Percentiles rank a stretch among this genome's conserved stretches.
Conservation (phyloP, 2,888 invertebrate species). For the Chymomyza amoena region DNA sequence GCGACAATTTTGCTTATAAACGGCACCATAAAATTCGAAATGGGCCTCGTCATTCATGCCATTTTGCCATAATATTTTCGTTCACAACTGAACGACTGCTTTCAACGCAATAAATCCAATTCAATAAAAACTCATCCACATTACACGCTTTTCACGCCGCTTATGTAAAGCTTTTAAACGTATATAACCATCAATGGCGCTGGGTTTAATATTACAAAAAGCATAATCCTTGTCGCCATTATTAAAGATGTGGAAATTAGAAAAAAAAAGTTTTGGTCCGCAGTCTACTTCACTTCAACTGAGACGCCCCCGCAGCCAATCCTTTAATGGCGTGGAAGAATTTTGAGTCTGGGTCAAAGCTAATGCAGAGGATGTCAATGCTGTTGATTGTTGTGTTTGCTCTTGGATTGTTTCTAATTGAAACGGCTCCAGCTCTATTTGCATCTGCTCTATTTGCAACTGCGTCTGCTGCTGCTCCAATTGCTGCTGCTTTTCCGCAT, state of each 20-base stretch:
- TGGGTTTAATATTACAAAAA: constrained; percentile 52
- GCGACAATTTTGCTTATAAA: too few species aligned
- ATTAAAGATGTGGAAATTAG: constrained; percentile 37
- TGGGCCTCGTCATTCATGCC: too few species aligned
- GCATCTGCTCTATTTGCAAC: constrained; percentile 1
- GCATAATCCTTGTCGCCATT: constrained; percentile 60
- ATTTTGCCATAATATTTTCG: too few species aligned
- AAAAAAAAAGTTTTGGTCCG: neutral
- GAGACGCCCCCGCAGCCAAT: constrained; percentile 32
- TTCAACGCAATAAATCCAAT: too few species aligned
- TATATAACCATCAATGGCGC: constrained; percentile 44
- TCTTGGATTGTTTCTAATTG: neutral
- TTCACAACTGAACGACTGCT: too few species aligned
- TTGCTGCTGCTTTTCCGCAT: neutral
- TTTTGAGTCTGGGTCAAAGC: constrained; percentile 3
- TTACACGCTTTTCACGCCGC: constrained; percentile 51
- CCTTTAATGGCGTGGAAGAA: constrained; percentile 6
- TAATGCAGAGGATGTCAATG: neutral
- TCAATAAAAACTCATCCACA: too few species aligned
- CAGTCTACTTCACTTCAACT: neutral
- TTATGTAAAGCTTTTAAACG: constrained; percentile 58
- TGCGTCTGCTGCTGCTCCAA: too few species aligned
- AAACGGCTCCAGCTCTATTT: neutral
- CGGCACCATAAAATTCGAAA: too few species aligned
- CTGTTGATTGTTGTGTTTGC: neutral